These are phyloP conservation scores for Mactromeris polynyma DNA, from an alignment of 2,888 invertebrate genomes.

Conservation along the genomic window DNA sequence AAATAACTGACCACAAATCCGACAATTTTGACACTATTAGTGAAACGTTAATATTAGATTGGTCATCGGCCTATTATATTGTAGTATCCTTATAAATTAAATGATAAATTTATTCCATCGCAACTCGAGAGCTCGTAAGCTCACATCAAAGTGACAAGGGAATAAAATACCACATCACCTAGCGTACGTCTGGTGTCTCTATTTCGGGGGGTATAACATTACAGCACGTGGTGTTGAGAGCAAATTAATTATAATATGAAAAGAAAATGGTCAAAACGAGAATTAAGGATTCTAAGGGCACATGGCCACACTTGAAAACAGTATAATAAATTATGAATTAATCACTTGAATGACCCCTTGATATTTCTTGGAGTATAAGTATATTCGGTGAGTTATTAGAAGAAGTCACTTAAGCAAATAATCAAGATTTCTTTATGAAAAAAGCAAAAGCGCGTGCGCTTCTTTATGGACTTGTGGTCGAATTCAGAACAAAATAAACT, in stretches of 20 bases:
- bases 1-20: neutral
- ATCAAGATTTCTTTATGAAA: neutral
- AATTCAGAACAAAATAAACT: too few relatives aligned
- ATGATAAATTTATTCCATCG: neutral
- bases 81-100: neutral
- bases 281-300: conserved; percentile 13
- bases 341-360: neutral
- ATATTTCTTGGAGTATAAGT: neutral
- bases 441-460: too few relatives aligned
- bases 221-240: conserved; percentile 17
- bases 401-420: neutral
- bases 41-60: neutral
- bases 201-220: neutral
- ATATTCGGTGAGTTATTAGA: neutral
- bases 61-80: neutral
- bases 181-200: neutral
- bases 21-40: neutral
- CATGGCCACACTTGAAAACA: conserved; percentile 16
- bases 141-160: neutral
- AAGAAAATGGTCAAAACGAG: neutral
- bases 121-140: neutral
- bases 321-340: neutral
- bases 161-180: neutral
- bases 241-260: conserved; percentile 25
- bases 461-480: too few relatives aligned